phyloP scores from a whole-genome alignment of 2,797 vertebrate species.

The Sandelia bainsii region DNA sequence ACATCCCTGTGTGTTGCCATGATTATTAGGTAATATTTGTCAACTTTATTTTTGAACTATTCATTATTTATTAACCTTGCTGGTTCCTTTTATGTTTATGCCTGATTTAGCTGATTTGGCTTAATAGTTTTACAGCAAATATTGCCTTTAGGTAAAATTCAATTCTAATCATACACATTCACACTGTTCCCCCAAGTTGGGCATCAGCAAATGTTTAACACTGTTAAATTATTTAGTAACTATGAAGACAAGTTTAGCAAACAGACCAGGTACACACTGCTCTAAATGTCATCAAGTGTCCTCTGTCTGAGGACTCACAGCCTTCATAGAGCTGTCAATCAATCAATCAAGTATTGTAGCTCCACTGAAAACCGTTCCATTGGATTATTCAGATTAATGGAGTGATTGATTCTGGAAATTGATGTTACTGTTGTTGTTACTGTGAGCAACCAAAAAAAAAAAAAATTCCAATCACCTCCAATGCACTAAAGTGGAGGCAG shows the following conservation, averaged over 20 bases:
- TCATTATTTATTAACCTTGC: background rate
- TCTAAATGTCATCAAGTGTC: constrained; percentile 4
- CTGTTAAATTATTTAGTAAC: background rate
- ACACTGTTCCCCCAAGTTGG: background rate
- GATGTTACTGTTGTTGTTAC: constrained; percentile 1
- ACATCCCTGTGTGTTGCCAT: constrained; percentile 6
- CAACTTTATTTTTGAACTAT: background rate
- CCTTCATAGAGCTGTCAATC: constrained; percentile 6
- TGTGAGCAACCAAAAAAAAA: constrained; percentile 6
- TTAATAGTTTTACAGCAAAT: background rate
- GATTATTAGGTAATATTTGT: constrained; percentile 21
- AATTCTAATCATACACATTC: constrained; percentile 17
- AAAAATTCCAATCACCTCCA: background rate
- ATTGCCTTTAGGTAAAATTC: background rate
- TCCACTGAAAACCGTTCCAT: background rate
- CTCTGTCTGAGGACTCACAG: constrained; percentile 10
- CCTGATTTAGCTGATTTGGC: background rate
- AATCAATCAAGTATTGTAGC: background rate
- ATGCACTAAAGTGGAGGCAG: background rate
- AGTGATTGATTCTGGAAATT: constrained; percentile 11
- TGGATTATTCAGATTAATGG: constrained; percentile 13
- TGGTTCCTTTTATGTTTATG: background rate
- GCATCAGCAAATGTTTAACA: background rate
- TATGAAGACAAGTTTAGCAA: background rate
- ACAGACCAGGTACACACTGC: background rate